phyloP scores from a whole-genome alignment of 2,113 vertebrate genomes.

The Epinephelus moara region DNA sequence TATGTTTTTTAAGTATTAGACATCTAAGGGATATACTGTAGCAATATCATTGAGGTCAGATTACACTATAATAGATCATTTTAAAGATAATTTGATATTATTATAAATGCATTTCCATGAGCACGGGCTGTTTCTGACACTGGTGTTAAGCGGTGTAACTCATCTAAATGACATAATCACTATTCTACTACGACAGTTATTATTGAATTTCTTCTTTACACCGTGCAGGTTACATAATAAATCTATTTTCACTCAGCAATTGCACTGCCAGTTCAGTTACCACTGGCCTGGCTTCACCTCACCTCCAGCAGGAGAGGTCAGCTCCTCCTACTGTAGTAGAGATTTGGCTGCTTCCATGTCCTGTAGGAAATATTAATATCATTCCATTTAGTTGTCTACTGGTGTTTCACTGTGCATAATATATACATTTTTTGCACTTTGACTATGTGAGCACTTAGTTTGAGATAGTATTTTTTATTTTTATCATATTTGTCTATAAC shows the following conservation, averaged over 20 bases:
- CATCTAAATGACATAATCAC: background rate
- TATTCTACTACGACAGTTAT: no score
- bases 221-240: conserved; percentile 5
- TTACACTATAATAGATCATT: background rate
- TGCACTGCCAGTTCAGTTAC: background rate
- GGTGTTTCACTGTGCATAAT: background rate
- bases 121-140: background rate
- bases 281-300: conserved; percentile 24
- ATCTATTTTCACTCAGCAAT: conserved; percentile 13
- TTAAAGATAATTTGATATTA: background rate
- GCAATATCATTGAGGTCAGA: background rate
- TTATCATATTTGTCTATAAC: background rate
- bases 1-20: background rate
- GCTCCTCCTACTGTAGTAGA: conserved; percentile 36
- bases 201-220: background rate
- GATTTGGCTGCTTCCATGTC: background rate
- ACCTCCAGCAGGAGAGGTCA: conserved; percentile 17
- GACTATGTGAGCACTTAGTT: background rate
- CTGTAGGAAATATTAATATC: conserved; percentile 1
- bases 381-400: background rate
- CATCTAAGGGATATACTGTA: background rate
- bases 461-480: background rate
- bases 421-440: background rate
- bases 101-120: background rate
- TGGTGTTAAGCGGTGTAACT: background rate